Percentiles rank a stretch among this genome's conserved stretches.
These are phyloP conservation scores for Cercocebus atys DNA, from an alignment of 2,113 vertebrate species.

Conservation along the genomic window DNA sequence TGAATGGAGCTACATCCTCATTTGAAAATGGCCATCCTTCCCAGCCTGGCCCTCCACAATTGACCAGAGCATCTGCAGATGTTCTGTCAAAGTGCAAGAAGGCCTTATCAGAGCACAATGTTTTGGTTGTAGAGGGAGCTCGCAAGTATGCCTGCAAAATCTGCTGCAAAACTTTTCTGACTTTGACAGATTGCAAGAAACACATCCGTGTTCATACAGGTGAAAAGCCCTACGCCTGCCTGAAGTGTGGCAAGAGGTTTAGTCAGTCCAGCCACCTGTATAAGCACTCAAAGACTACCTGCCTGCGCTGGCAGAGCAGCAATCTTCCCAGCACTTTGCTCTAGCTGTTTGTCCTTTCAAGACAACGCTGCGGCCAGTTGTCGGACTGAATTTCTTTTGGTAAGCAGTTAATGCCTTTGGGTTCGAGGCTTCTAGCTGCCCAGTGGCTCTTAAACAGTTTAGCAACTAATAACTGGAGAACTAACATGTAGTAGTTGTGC, in stretches of 20 bases:
- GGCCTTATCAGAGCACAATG: conserved; percentile 98
- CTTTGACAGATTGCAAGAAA: conserved; percentile 98
- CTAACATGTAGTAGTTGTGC: not conserved
- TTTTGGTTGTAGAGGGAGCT: conserved; percentile 96
- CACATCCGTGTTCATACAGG: conserved; percentile 98
- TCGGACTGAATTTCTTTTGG: not conserved
- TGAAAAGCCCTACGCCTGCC: conserved; percentile 96
- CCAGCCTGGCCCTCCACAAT: conserved; percentile 88
- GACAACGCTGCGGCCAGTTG: not conserved
- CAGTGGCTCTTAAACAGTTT: not conserved
- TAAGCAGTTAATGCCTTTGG: not conserved
- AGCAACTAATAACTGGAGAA: not conserved
- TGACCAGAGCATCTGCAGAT: conserved; percentile 96
- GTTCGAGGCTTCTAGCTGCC: conserved; percentile 42
- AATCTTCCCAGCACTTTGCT: conserved; percentile 93
- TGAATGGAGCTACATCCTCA: conserved; percentile 86
- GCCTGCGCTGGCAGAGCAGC: conserved; percentile 97
- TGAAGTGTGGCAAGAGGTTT: conserved; percentile 98
- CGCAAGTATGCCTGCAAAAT: conserved; percentile 98
- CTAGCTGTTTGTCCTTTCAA: conserved; percentile 67
- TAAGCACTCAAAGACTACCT: conserved; percentile 98
- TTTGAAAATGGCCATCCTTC: conserved; percentile 84
- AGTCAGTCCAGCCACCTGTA: conserved; percentile 98
- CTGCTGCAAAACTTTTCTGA: conserved; percentile 99
- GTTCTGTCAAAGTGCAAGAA: conserved; percentile 99